Evolutionary conservation across 2,113 vertebrate genomes (phyloP).

Genomic region (Numenius arquata): DNA sequence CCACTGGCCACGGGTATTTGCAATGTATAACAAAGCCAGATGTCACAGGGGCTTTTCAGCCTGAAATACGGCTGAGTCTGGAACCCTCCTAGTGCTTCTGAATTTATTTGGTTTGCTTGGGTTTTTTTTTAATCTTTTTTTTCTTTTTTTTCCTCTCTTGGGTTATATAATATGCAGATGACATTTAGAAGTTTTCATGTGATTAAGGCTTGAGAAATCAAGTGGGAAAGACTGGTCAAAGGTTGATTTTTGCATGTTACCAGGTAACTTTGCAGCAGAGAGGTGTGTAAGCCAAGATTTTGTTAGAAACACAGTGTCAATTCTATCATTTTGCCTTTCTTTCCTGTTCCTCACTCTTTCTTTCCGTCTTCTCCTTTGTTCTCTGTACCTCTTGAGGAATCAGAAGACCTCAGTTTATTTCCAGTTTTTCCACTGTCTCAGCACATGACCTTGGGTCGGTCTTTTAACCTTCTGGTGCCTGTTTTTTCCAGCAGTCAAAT

Average conservation of each 20-base stretch:
- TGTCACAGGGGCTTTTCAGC: neutral
- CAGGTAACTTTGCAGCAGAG: neutral
- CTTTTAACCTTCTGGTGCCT: neutral
- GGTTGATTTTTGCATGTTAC: neutral
- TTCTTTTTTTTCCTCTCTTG: accelerated
- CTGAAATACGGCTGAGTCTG: neutral
- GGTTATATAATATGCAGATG: neutral
- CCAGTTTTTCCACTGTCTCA: neutral
- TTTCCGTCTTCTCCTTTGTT: neutral
- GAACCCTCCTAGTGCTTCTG: neutral
- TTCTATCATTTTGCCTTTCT: neutral
- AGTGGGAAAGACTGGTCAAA: neutral
- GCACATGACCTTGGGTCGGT: neutral
- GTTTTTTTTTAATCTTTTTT: neutral
- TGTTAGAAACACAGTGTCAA: neutral
- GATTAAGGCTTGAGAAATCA: neutral
- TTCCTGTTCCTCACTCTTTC: neutral
- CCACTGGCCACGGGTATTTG: neutral
- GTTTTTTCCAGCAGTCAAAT: neutral
- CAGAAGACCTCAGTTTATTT: neutral
- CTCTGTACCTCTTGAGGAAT: neutral
- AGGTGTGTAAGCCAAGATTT: neutral
- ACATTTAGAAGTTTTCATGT: neutral
- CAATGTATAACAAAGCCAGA: neutral
- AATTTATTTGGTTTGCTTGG: neutral